Percentiles rank a stretch among this genome's conserved stretches.
phyloP scores from a whole-genome alignment of 1,140 invertebrate species.

The Oedothorax gibbosus region DNA sequence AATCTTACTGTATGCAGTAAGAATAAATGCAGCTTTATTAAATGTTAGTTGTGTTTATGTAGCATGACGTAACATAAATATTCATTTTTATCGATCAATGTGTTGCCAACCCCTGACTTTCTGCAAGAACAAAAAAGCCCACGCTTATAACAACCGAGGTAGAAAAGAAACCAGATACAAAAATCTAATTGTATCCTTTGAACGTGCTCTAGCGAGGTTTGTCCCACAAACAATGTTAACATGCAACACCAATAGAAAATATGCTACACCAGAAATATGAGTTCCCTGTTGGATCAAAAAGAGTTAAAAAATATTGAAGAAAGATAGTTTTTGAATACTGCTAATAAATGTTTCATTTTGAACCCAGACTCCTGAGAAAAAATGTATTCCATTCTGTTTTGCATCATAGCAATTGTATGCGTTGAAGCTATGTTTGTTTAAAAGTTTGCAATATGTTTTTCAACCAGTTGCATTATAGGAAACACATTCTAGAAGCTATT shows the following conservation, averaged over 20 bases:
- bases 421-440: too few species aligned
- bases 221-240: slow-evolving; percentile 41
- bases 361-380: neutral
- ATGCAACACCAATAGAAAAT: slow-evolving; percentile 29
- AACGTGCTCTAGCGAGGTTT: slow-evolving; percentile 30
- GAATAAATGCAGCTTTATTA: neutral
- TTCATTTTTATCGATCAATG: too few species aligned
- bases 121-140: neutral
- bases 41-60: neutral
- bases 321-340: slow-evolving; percentile 19
- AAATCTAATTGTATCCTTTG: slow-evolving; percentile 46
- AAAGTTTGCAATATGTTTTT: too few species aligned
- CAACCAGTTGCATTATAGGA: too few species aligned
- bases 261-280: neutral
- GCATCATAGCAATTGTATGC: too few species aligned
- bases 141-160: slow-evolving; percentile 22
- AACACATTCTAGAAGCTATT: too few species aligned
- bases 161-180: slow-evolving; percentile 34
- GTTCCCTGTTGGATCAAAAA: neutral
- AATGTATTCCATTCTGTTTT: too few species aligned
- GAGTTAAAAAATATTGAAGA: slow-evolving; percentile 21
- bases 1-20: neutral
- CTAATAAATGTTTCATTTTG: slow-evolving; percentile 38
- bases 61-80: too few species aligned
- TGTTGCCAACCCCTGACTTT: too few species aligned